Percentiles rank a stretch among this genome's conserved stretches.
These are phyloP conservation scores for Ophiodon elongatus DNA, from an alignment of 2,113 vertebrate species.

Conservation along the genomic window DNA sequence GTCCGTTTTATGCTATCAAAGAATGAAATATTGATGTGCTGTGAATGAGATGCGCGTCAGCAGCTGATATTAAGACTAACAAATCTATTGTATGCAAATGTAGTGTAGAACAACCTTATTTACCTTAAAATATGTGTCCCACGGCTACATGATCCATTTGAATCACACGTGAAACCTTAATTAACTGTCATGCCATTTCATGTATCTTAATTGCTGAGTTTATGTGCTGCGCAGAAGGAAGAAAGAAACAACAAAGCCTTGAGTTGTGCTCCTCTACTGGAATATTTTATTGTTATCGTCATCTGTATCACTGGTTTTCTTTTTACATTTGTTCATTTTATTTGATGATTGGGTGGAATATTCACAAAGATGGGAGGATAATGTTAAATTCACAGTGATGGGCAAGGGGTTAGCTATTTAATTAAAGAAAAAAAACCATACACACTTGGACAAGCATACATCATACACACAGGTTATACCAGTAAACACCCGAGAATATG, in stretches of 20 bases:
- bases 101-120: not conserved
- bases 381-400: constrained; percentile 87
- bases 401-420: constrained; percentile 77
- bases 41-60: not conserved
- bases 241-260: constrained; percentile 54
- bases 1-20: not conserved
- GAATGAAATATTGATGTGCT: not conserved
- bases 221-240: constrained; percentile 11
- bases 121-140: not conserved
- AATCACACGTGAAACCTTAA: not conserved
- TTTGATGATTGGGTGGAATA: constrained; percentile 79
- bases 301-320: constrained; percentile 80
- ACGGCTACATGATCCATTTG: not conserved
- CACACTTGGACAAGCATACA: constrained; percentile 33
- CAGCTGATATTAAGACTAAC: not conserved
- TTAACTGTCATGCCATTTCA: not conserved
- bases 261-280: constrained; percentile 82
- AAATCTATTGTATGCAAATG: not conserved
- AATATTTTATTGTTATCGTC: constrained; percentile 86
- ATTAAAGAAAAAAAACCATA: constrained; percentile 62
- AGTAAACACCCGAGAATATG: constrained; percentile 57
- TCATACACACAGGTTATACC: constrained; percentile 42
- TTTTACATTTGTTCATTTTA: constrained; percentile 85
- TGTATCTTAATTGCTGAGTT: not conserved
- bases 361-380: constrained; percentile 84